Conservation (phyloP, 2,797 vertebrate genomes). For the Mycteria americana region DNA sequence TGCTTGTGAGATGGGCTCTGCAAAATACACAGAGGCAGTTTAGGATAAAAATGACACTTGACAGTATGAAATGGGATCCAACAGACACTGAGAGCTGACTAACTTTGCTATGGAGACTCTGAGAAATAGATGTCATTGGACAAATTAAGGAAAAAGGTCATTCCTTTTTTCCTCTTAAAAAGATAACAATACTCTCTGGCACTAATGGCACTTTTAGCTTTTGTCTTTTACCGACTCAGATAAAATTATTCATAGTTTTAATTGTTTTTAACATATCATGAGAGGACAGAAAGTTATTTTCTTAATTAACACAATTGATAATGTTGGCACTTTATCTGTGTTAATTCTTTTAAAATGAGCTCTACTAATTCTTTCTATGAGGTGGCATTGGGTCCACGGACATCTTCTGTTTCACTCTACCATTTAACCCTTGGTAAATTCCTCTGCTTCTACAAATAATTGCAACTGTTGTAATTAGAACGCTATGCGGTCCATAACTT, state of each 20-base stretch:
- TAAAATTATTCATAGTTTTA: neutral
- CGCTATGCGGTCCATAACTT: neutral
- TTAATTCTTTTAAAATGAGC: neutral
- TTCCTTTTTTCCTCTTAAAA: neutral
- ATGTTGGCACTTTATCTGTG: neutral
- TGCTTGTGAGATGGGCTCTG: accelerated
- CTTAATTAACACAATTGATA: neutral
- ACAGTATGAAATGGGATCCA: neutral
- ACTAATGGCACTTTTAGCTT: neutral
- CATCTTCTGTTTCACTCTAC: neutral
- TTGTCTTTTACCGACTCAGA: neutral
- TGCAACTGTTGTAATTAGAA: neutral
- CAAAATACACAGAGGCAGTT: neutral
- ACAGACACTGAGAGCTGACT: neutral
- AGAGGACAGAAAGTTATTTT: neutral
- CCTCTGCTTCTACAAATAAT: neutral
- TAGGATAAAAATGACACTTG: neutral
- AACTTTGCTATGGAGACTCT: neutral
- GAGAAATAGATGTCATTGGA: neutral
- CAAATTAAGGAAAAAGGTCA: neutral
- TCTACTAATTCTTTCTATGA: neutral
- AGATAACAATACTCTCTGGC: neutral
- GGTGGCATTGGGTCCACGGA: neutral
- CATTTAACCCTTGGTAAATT: neutral
- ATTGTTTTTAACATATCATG: neutral